These are phyloP conservation scores for Crambe crambe DNA, from an alignment of 37 sponge, comb jelly and placozoan species.

Conservation along the genomic window DNA sequence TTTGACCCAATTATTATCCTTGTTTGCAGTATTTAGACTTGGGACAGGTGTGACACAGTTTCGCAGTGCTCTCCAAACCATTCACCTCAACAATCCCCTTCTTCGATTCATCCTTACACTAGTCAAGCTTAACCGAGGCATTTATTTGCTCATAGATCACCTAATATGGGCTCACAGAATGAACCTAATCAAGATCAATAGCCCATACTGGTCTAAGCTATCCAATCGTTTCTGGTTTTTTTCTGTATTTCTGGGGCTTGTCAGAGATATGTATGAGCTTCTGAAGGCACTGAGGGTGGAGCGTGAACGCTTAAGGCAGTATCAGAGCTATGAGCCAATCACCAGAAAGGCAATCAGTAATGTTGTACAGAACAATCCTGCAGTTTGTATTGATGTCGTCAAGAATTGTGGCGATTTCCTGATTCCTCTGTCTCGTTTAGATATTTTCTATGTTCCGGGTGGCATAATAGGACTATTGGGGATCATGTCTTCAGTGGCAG, in stretches of 20 bases:
- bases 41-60: conserved; percentile 79
- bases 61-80: conserved; percentile 54
- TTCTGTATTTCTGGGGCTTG: conserved; percentile 44
- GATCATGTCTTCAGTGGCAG: conserved; percentile 57
- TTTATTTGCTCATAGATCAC: conserved; percentile 82
- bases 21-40: conserved; percentile 71
- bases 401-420: conserved; percentile 71
- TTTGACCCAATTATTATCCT: neutral
- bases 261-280: conserved; percentile 60
- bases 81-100: conserved; percentile 63
- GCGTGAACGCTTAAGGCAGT: conserved; percentile 30
- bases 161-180: conserved; percentile 69
- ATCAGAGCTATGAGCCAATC: neutral
- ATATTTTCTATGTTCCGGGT: conserved; percentile 36
- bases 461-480: conserved; percentile 75
- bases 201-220: conserved; percentile 34
- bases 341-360: neutral
- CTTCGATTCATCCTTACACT: conserved; percentile 61
- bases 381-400: conserved; percentile 53
- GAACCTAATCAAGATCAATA: conserved; percentile 45
- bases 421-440: conserved; percentile 53
- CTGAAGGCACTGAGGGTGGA: conserved; percentile 32
- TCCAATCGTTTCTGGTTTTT: conserved; percentile 70
- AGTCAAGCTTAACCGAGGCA: conserved; percentile 51
- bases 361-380: conserved; percentile 44